Conservation (phyloP, 2,113 vertebrate species). For the Pyxicephalus adspersus region DNA sequence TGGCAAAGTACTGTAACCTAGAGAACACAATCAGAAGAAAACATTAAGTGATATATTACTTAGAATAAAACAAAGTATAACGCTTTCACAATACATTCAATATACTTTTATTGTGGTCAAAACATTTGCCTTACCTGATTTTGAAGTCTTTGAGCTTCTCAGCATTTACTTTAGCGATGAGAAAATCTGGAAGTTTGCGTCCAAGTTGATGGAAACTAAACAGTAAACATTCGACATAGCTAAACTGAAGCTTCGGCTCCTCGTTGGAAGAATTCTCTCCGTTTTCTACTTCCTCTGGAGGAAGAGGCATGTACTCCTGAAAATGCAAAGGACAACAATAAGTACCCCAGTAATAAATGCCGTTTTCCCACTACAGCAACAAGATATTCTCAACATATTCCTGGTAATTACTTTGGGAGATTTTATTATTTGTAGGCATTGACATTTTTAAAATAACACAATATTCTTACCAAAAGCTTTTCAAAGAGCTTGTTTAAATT, state of each 20-base stretch:
- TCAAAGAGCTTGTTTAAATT: slow-evolving; percentile 95
- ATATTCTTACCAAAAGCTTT: slow-evolving; percentile 85
- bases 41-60: background rate
- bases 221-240: slow-evolving; percentile 95
- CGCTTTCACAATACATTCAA: too few species aligned
- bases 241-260: slow-evolving; percentile 96
- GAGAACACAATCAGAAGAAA: background rate
- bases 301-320: slow-evolving; percentile 96
- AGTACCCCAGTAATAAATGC: too few species aligned
- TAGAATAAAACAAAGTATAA: background rate
- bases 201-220: slow-evolving; percentile 96
- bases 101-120: background rate
- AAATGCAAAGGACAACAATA: background rate
- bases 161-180: slow-evolving; percentile 91
- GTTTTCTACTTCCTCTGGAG: slow-evolving; percentile 94
- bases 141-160: slow-evolving; percentile 98
- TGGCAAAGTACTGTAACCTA: slow-evolving; percentile 96
- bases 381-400: too few species aligned
- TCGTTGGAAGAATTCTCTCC: slow-evolving; percentile 89
- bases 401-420: too few species aligned
- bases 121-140: slow-evolving; percentile 79
- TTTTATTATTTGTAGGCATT: too few species aligned
- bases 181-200: slow-evolving; percentile 94
- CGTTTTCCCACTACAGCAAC: too few species aligned
- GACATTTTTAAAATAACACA: background rate